phyloP scores from a whole-genome alignment of 1,140 invertebrate species.

The Sycobia sp. region DNA sequence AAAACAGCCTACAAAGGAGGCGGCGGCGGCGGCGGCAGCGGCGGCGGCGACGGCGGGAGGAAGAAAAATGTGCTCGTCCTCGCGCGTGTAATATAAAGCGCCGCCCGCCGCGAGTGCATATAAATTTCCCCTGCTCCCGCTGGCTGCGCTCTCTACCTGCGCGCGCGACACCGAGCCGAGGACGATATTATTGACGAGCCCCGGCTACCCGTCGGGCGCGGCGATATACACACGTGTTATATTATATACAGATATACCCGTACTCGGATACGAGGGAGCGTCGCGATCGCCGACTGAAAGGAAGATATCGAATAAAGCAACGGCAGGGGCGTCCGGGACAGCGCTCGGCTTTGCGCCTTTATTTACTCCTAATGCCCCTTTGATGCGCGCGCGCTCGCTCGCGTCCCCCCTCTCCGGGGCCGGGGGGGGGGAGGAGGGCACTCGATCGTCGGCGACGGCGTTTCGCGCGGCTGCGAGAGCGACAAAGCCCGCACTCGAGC shows the following conservation, averaged over 20 bases:
- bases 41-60: background rate
- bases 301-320: background rate
- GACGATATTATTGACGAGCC: too few species aligned
- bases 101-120: constrained; percentile 6
- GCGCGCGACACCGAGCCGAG: too few species aligned
- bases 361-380: constrained; percentile 34
- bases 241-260: too few species aligned
- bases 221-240: too few species aligned
- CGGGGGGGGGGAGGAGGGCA: background rate
- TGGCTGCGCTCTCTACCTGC: too few species aligned
- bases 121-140: background rate
- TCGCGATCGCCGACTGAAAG: background rate
- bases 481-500: too few species aligned
- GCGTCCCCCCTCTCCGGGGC: too few species aligned
- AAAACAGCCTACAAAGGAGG: background rate
- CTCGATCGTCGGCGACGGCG: background rate
- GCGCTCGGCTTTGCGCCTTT: constrained; percentile 32
- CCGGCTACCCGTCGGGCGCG: too few species aligned
- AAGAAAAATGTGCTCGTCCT: background rate
- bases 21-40: background rate
- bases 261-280: background rate
- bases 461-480: background rate
- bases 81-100: constrained; percentile 9
- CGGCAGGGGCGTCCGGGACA: background rate
- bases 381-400: constrained; percentile 15